Percentiles rank a stretch among this genome's conserved stretches.
Conservation (phyloP, 2,113 vertebrate genomes). For the Siniperca knerii region DNA sequence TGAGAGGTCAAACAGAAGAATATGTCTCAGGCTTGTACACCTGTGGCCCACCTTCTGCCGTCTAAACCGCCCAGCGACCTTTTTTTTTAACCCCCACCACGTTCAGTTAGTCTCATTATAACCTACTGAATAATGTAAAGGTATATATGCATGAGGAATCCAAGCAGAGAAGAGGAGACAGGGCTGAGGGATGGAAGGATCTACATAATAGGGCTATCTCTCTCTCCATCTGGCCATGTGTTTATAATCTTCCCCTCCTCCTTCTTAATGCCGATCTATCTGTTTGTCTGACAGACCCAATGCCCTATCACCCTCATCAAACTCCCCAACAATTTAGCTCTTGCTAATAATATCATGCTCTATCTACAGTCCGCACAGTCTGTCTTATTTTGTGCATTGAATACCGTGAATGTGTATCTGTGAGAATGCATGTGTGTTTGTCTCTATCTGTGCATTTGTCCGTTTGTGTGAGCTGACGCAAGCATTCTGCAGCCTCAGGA, state of each 20-base stretch:
- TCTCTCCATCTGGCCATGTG: constrained; percentile 80
- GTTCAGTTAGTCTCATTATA: constrained; percentile 79
- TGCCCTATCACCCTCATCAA: constrained; percentile 24
- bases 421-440: not conserved
- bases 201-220: constrained; percentile 80
- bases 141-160: constrained; percentile 74
- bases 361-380: not conserved
- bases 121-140: constrained; percentile 83
- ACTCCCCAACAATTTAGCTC: not conserved
- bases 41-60: constrained; percentile 84
- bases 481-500: constrained; percentile 72
- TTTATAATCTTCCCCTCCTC: constrained; percentile 74
- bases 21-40: constrained; percentile 76
- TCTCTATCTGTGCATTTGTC: constrained; percentile 46
- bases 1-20: constrained; percentile 82
- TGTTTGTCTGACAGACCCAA: constrained; percentile 50
- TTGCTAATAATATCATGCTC: not conserved
- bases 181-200: constrained; percentile 62
- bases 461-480: constrained; percentile 45
- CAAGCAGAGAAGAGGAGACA: constrained; percentile 48
- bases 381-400: not conserved
- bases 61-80: constrained; percentile 45
- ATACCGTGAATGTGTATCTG: constrained; percentile 2
- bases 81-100: constrained; percentile 30
- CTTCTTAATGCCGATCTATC: constrained; percentile 54